Base-by-base conservation (phyloP, 1,140 invertebrate genomes). In the Panulirus ornatus region DNA sequence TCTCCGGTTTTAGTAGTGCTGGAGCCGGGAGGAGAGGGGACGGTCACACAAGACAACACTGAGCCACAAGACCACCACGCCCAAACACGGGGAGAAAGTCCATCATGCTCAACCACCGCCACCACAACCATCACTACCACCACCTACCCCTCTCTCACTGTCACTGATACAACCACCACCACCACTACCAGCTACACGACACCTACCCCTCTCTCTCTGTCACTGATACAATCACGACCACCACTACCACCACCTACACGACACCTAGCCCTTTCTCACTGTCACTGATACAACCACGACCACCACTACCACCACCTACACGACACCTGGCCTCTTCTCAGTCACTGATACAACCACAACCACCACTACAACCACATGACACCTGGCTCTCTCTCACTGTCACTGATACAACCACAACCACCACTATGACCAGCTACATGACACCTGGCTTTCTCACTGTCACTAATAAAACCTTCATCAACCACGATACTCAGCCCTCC, bases 1-100 rank as follows among this genome's bases (percentile, higher is more conserved):
- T 66, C 58, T n/a, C 58, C 58, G 8, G 58, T 66, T 66, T 30
- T 66, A 66, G 58, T 27, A 66, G 27, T 36, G 78, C 30, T 34
- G 76, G 70, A 73, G 30, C 6, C 2, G 38, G 70, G 30, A 34
- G 30, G 22, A 22, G 30, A 8, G 70, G 38, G 22, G 40, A 5
- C 16, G 14, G 73, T 16, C 30, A 81, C 47, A 81, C 44, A 9
- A 81, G 78, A 81, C 51, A 54, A 58, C 78, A 36, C 27, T 30
- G 9, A 8, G 51, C 38, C 30, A 54, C 58, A 14, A 51, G 42
- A 79, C 30, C 78, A 42, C 44, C 78, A 81, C 78, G 27, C 51
- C 78, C 78, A 81, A 81, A 81, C 78, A 81, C 47, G 78, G 78
- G 58, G 78, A 81, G 78, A 81, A 81, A 81, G 78, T 81, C 78